Conservation (phyloP, 2,113 vertebrate species). For the Lates calcarifer region DNA sequence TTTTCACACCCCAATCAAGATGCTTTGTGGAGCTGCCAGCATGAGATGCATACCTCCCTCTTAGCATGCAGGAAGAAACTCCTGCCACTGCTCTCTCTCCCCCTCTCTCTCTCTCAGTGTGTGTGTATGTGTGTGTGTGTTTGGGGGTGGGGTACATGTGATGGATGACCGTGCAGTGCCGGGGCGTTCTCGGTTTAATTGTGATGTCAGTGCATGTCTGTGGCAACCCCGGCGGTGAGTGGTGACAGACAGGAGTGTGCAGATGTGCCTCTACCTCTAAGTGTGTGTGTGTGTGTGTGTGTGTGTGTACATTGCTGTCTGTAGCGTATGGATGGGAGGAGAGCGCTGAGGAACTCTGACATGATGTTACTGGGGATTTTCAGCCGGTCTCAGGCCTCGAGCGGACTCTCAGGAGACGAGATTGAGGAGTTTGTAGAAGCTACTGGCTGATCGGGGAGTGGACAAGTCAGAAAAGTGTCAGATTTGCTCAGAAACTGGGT, state of each 20-base stretch:
- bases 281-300: constrained; percentile 20
- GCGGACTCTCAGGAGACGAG: constrained; percentile 35
- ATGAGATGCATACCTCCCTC: constrained; percentile 31
- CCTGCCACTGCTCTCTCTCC: constrained; percentile 14
- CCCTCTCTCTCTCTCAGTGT: background rate
- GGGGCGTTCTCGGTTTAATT: constrained; percentile 75
- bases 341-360: constrained; percentile 35
- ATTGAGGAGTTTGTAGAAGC: constrained; percentile 50
- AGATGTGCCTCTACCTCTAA: constrained; percentile 7
- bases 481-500: constrained; percentile 6
- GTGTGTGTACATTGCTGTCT: constrained; percentile 13
- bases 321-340: background rate
- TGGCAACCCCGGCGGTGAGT: constrained; percentile 61
- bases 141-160: constrained; percentile 50
- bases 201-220: constrained; percentile 78
- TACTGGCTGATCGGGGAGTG: background rate
- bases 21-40: constrained; percentile 37
- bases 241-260: constrained; percentile 69
- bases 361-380: constrained; percentile 38
- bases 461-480: constrained; percentile 54
- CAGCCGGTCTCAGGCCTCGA: background rate
- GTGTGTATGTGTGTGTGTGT: constrained; percentile 37
- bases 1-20: constrained; percentile 59
- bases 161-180: constrained; percentile 78
- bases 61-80: constrained; percentile 63